Percentiles rank a stretch among this genome's conserved stretches.
phyloP scores from a whole-genome alignment of 2,888 invertebrate genomes.

The Abrostola tripartita region DNA sequence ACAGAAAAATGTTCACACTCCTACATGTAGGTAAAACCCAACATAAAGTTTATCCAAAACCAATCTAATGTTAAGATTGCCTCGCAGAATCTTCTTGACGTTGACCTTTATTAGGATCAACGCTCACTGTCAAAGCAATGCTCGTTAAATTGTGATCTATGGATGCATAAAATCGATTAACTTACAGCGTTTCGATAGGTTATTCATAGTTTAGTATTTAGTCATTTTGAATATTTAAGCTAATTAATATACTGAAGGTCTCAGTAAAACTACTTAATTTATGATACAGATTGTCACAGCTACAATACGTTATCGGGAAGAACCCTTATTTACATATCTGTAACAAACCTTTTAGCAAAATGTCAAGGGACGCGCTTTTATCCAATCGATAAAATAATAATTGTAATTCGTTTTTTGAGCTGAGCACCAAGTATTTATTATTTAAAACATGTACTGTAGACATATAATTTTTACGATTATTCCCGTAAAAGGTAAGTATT shows the following conservation, averaged over 20 bases:
- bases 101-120: conserved; percentile 45
- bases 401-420: too few species aligned
- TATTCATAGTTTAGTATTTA: conserved; percentile 21
- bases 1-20: neutral
- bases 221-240: conserved; percentile 6
- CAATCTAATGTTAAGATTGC: conserved; percentile 32
- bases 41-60: conserved; percentile 11
- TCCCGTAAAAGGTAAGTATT: too few species aligned
- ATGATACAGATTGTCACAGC: neutral
- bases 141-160: conserved; percentile 39
- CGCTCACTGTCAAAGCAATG: conserved; percentile 43
- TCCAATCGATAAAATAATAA: too few species aligned
- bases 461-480: too few species aligned
- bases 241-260: conserved; percentile 26
- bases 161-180: conserved; percentile 27
- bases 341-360: too few species aligned
- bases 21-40: conserved; percentile 1
- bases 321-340: too few species aligned
- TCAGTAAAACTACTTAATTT: neutral
- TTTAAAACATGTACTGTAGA: too few species aligned
- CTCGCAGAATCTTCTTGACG: conserved; percentile 22
- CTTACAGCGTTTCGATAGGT: conserved; percentile 8
- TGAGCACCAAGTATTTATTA: too few species aligned
- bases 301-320: too few species aligned
- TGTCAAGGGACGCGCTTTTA: too few species aligned